Evolutionary conservation across 2,797 vertebrate genomes (phyloP), one percentile per base, ranked within the genome.

Genomic region (Lithobates pipiens): DNA sequence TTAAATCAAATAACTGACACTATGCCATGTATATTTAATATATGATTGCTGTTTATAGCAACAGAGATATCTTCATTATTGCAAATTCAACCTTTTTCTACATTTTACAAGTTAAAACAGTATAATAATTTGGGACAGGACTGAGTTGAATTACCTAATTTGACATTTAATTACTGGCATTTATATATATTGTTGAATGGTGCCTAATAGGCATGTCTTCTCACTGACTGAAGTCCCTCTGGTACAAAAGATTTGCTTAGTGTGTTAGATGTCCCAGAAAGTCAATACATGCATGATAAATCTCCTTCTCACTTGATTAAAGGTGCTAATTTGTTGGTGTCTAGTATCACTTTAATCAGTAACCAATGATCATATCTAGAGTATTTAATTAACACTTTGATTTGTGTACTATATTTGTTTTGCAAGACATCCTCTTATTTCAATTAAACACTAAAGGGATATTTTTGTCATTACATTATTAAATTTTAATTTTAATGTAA

Each of bases 291-390:
- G 71, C 72, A 63, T 83, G 81, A 72, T 50, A 39, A 75, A 76
- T 83, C 76, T 83, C 39, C 25, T 70, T 69, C 42, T 27, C 32
- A 83, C 61, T 76, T 83, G 73, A 83, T 76, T 75, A 83, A 76
- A 83, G 46, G 74, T 83, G 73, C 68, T 76, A 76, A 83, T 73
- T 83, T 76, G 61, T 34, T 83, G 42, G 73, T 83, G 74, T 69
- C 82, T 76, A 39, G 61, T 69, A 57, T 50, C 74, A 76, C 57
- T 69, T 83, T 69, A 50, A 83, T 76, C 73, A 76, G 82, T 68
- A 76, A 27, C 61, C 32, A 57, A 50, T 39, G 42, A 76, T 76
- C 63, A 83, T 68, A 83, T 46, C 65, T 27, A 10, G 11, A 69
- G 39, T 72, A 76, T 75, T 83, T 39, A 70, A 76, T 76, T 76